Percentiles rank a stretch among this genome's conserved stretches.
Conservation (phyloP, 2,888 invertebrate species). For the Chirona hameri region DNA sequence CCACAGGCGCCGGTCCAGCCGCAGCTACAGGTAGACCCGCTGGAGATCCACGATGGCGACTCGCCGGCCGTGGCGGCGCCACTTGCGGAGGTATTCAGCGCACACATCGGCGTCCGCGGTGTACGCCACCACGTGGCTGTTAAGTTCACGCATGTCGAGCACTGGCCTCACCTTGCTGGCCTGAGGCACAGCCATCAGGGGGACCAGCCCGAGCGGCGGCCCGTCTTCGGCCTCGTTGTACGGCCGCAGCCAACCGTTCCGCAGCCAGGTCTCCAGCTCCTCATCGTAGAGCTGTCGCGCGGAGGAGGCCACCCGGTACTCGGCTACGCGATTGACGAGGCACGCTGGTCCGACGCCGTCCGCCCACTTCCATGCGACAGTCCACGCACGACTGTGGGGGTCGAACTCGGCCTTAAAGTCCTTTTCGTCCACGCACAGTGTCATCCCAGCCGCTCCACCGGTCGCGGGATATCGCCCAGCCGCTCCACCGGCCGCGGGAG, state of each 20-base stretch:
- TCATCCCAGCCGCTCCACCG: too few relatives aligned
- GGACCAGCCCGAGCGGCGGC: background rate
- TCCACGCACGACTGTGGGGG: background rate
- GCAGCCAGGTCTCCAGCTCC: background rate
- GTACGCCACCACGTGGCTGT: background rate
- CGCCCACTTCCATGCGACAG: constrained; percentile 33
- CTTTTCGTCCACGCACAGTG: background rate
- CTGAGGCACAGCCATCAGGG: constrained; percentile 27
- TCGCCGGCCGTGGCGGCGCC: too few relatives aligned
- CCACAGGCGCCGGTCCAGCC: constrained; percentile 32
- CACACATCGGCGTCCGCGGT: constrained; percentile 5
- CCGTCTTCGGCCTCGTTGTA: background rate
- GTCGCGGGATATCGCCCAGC: too few relatives aligned
- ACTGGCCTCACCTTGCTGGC: background rate
- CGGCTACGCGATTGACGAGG: constrained; percentile 24
- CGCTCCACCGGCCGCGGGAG: too few relatives aligned
- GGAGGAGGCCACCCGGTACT: constrained; percentile 8
- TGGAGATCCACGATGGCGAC: too few relatives aligned
- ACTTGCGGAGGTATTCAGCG: too few relatives aligned
- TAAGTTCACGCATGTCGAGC: background rate
- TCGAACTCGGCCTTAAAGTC: background rate
- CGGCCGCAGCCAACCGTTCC: background rate
- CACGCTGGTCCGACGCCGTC: constrained; percentile 28
- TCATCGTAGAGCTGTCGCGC: background rate
- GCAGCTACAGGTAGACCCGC: background rate